Conservation (phyloP, 1,140 invertebrate genomes). For the Brachionus paranguensis region DNA sequence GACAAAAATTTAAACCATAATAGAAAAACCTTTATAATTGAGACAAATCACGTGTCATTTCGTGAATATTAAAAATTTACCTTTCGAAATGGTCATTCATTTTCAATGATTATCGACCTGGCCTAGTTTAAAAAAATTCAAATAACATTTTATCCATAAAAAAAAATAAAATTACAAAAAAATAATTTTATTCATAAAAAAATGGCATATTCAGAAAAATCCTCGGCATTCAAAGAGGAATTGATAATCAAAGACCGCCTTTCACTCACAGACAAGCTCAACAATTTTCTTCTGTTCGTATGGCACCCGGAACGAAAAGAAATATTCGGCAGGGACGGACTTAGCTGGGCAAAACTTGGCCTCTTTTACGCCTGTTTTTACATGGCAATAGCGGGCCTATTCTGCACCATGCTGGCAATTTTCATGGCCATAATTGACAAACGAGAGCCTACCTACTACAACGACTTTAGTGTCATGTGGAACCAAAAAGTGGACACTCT, state of each 20-base stretch:
- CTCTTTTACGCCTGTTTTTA: constrained; percentile 41
- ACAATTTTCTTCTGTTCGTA: constrained; percentile 38
- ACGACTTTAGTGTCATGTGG: constrained; percentile 31
- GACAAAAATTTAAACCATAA: too few relatives aligned
- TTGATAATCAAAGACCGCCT: constrained; percentile 36
- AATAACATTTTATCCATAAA: background rate
- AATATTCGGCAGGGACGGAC: constrained; percentile 39
- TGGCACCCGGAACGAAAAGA: constrained; percentile 40
- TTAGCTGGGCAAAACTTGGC: constrained; percentile 38
- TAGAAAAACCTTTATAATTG: background rate
- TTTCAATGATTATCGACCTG: background rate
- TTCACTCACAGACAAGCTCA: constrained; percentile 25
- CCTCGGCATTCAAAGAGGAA: constrained; percentile 24
- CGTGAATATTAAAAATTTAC: background rate
- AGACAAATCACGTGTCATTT: background rate
- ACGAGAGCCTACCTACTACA: constrained; percentile 37
- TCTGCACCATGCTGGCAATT: constrained; percentile 31
- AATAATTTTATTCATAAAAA: background rate
- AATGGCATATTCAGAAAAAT: constrained; percentile 38
- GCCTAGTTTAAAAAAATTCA: background rate
- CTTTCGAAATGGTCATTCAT: background rate
- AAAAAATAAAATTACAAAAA: background rate
- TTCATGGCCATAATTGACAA: constrained; percentile 42
- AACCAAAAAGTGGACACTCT: background rate
- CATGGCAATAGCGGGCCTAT: constrained; percentile 17